Conservation (phyloP, 2,888 invertebrate genomes). For the Drosophila aldrichi region DNA sequence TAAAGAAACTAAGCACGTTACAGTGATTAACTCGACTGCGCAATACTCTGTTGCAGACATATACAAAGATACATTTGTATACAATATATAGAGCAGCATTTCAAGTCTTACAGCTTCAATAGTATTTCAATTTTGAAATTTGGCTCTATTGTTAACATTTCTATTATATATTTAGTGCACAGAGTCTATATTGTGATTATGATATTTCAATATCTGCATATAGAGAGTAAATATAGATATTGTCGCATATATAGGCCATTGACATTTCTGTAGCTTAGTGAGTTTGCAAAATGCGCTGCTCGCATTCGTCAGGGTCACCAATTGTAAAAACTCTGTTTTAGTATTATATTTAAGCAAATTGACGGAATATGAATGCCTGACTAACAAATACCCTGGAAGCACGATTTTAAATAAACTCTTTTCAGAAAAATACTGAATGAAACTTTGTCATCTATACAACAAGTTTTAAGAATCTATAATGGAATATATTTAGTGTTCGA, state of each 20-base stretch:
- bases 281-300: not conserved
- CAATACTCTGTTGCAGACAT: not conserved
- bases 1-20: not conserved
- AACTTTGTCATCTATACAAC: too few relatives aligned
- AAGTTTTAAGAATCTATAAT: too few relatives aligned
- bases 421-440: too few relatives aligned
- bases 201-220: not conserved
- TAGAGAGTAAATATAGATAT: not conserved
- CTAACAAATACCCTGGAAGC: not conserved
- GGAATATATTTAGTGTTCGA: too few relatives aligned
- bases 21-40: not conserved
- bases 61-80: too few relatives aligned
- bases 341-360: not conserved
- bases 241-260: slow-evolving; percentile 5
- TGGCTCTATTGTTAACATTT: not conserved
- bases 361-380: too few relatives aligned
- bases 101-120: not conserved
- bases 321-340: slow-evolving; percentile 6
- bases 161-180: not conserved
- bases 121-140: not conserved
- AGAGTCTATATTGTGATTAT: not conserved
- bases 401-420: too few relatives aligned
- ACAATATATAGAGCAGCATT: not conserved
- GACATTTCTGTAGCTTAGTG: not conserved
- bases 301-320: slow-evolving; percentile 12